These are phyloP conservation scores for Drosophila sp. DNA, from an alignment of 1,140 invertebrate species.

Conservation along the genomic window DNA sequence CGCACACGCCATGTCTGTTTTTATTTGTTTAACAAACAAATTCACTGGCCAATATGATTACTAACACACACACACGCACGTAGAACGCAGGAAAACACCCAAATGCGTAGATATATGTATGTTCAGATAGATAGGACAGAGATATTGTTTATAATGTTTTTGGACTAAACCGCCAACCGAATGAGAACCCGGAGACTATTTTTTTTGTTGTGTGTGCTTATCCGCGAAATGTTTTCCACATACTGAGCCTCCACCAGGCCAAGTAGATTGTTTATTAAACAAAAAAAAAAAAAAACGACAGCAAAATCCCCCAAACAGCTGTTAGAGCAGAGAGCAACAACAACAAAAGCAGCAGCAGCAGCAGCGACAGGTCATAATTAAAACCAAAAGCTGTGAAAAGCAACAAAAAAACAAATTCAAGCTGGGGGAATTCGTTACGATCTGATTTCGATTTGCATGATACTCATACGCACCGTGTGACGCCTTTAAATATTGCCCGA, in stretches of 20 bases:
- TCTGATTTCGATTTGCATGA: conserved; percentile 77
- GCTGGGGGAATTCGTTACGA: conserved; percentile 66
- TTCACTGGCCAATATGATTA: conserved; percentile 6
- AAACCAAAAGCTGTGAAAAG: conserved; percentile 49
- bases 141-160: background rate
- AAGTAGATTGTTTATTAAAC: conserved; percentile 71
- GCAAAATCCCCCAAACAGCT: conserved; percentile 47
- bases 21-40: conserved; percentile 14
- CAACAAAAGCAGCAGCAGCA: background rate
- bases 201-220: conserved; percentile 50
- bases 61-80: background rate
- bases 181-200: conserved; percentile 33
- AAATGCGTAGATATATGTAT: background rate
- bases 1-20: conserved; percentile 38
- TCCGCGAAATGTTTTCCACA: conserved; percentile 69
- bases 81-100: background rate
- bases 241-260: conserved; percentile 48
- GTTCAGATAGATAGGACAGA: background rate
- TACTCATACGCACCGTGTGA: conserved; percentile 62
- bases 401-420: conserved; percentile 21
- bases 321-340: background rate
- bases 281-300: conserved; percentile 55
- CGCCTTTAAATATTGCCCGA: conserved; percentile 3
- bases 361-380: conserved; percentile 66
- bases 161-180: background rate